phyloP scores from a whole-genome alignment of 2,113 vertebrate species.

The Pogonocichla stellata region DNA sequence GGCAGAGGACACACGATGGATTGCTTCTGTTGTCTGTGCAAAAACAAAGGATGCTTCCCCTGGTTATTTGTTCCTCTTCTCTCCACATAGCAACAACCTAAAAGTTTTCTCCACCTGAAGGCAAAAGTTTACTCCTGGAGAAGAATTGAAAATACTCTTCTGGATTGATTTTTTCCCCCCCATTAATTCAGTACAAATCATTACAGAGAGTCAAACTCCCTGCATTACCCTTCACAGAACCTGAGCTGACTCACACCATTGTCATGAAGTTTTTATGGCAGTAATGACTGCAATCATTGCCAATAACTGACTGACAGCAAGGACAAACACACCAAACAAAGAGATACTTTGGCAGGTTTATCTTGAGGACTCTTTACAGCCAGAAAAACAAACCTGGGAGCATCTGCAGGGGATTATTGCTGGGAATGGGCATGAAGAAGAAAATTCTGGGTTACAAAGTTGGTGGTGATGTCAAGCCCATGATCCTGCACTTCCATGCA shows the following conservation, averaged over 20 bases:
- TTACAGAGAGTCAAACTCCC: neutral
- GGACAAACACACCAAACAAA: neutral
- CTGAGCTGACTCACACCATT: neutral
- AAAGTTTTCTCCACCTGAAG: neutral
- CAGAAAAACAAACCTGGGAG: neutral
- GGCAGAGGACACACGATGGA: neutral
- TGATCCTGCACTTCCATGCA: neutral
- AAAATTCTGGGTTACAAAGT: neutral
- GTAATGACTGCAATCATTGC: neutral
- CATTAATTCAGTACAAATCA: neutral
- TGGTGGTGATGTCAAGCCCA: neutral
- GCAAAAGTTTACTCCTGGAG: neutral
- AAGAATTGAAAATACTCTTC: neutral
- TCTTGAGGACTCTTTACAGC: neutral
- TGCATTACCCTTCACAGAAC: neutral
- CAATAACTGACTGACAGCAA: conserved; percentile 1
- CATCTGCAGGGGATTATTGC: neutral
- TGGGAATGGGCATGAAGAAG: neutral
- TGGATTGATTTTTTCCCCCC: neutral
- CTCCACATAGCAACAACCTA: neutral
- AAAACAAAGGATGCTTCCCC: neutral
- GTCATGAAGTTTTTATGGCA: neutral
- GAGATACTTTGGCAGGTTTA: neutral
- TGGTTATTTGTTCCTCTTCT: neutral
- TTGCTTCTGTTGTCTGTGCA: neutral